Evolutionary conservation across 2,113 vertebrate genomes (phyloP).

Genomic region (Hyla sarda): DNA sequence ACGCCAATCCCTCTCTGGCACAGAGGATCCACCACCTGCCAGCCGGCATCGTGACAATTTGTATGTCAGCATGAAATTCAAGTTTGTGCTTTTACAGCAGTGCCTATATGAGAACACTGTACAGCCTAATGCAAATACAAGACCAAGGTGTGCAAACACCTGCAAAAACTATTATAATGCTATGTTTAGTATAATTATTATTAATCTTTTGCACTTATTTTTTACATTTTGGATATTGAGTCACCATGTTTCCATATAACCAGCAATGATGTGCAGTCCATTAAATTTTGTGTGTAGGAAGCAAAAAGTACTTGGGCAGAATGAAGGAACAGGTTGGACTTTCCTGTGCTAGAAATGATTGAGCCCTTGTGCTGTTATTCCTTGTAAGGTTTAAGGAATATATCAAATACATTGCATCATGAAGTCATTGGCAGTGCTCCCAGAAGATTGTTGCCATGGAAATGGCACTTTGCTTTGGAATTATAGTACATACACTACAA

Average conservation of each 20-base stretch:
- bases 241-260: not conserved
- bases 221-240: not conserved
- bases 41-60: too few species aligned
- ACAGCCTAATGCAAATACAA: too few species aligned
- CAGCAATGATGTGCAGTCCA: not conserved
- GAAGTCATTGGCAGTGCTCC: constrained; percentile 36
- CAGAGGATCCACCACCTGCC: too few species aligned
- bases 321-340: not conserved
- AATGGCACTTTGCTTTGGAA: constrained; percentile 16
- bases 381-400: not conserved
- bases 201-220: not conserved
- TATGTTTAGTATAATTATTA: too few species aligned
- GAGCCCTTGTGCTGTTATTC: not conserved
- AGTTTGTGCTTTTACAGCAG: too few species aligned
- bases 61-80: too few species aligned
- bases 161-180: too few species aligned
- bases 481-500: not conserved
- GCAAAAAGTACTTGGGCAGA: not conserved
- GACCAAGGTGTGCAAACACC: too few species aligned
- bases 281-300: not conserved
- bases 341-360: not conserved
- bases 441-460: constrained; percentile 21
- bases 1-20: too few species aligned
- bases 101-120: too few species aligned
- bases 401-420: not conserved